Evolutionary conservation across 1,140 invertebrate species (phyloP).

Genomic region (Sitophilus oryzae): DNA sequence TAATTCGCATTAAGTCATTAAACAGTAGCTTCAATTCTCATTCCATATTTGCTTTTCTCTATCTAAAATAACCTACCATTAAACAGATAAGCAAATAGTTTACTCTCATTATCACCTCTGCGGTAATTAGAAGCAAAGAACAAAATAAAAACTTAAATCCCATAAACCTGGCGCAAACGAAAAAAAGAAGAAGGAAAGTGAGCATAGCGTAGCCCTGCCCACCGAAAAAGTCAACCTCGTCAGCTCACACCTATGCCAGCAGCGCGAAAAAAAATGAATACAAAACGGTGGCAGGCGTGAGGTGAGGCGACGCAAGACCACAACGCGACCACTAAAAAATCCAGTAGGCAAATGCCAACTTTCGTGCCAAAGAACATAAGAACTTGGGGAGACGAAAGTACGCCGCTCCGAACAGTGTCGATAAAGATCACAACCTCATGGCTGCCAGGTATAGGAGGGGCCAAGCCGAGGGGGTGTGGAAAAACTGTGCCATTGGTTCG

Average conservation of each 20-base stretch:
- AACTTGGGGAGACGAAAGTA: constrained; percentile 13
- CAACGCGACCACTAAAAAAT: constrained; percentile 25
- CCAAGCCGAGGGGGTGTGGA: constrained; percentile 23
- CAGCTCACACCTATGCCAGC: neutral
- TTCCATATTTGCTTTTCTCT: too few relatives aligned
- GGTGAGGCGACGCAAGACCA: constrained; percentile 15
- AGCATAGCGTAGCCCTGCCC: neutral
- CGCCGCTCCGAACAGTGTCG: constrained; percentile 17
- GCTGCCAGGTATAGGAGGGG: constrained; percentile 38
- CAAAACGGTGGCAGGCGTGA: constrained; percentile 20
- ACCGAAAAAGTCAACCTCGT: neutral
- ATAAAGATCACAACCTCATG: constrained; percentile 42
- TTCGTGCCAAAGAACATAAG: constrained; percentile 31
- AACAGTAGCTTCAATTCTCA: too few relatives aligned
- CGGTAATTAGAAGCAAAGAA: too few relatives aligned
- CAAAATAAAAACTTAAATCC: too few relatives aligned
- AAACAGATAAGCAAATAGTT: too few relatives aligned
- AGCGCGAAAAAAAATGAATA: constrained; percentile 5
- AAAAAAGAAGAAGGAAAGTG: neutral
- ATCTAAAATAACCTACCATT: too few relatives aligned
- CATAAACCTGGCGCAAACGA: too few relatives aligned
- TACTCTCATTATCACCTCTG: too few relatives aligned
- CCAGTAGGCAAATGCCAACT: constrained; percentile 26
- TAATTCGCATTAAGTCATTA: too few relatives aligned
- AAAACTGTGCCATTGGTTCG: constrained; percentile 23